Percentiles rank a stretch among this genome's conserved stretches.
Evolutionary conservation across 2,888 invertebrate genomes (phyloP).

Genomic region (Drosophila ochracea): DNA sequence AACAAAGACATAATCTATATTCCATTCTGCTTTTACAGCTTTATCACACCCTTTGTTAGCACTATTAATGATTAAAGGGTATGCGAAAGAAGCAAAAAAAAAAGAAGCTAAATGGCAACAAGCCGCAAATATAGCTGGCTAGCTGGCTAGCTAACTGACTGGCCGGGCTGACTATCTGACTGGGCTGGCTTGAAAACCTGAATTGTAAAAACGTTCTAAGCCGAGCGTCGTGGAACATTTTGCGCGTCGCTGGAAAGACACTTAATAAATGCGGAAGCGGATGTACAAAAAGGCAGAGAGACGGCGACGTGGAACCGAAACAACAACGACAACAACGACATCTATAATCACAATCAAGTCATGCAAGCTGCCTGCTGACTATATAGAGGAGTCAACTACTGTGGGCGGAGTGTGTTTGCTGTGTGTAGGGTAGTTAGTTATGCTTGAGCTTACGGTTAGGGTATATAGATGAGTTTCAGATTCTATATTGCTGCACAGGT

Average conservation of each 20-base stretch:
- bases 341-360: constrained; percentile 83
- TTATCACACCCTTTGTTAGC: neutral
- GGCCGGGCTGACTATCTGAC: constrained; percentile 8
- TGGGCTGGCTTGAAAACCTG: constrained; percentile 65
- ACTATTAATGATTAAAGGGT: constrained; percentile 13
- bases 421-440: constrained; percentile 26
- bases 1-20: neutral
- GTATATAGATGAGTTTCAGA: constrained; percentile 7
- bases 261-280: constrained; percentile 84
- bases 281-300: constrained; percentile 75
- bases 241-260: constrained; percentile 77
- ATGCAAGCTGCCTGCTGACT: constrained; percentile 63
- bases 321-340: constrained; percentile 51
- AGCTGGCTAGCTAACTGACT: constrained; percentile 15
- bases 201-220: constrained; percentile 80
- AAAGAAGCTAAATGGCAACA: constrained; percentile 35
- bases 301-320: constrained; percentile 40
- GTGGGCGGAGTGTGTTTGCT: neutral
- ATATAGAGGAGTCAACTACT: constrained; percentile 4
- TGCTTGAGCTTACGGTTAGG: constrained; percentile 4
- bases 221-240: constrained; percentile 62
- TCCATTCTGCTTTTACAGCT: neutral
- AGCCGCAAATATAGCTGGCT: constrained; percentile 28
- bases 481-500: constrained; percentile 8
- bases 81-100: constrained; percentile 21